A percentile compares a stretch with the other conserved stretches of the same genome.
These are phyloP conservation scores for Porites evermanni DNA, from an alignment of 92 coral and sea anemone species.

Conservation along the genomic window DNA sequence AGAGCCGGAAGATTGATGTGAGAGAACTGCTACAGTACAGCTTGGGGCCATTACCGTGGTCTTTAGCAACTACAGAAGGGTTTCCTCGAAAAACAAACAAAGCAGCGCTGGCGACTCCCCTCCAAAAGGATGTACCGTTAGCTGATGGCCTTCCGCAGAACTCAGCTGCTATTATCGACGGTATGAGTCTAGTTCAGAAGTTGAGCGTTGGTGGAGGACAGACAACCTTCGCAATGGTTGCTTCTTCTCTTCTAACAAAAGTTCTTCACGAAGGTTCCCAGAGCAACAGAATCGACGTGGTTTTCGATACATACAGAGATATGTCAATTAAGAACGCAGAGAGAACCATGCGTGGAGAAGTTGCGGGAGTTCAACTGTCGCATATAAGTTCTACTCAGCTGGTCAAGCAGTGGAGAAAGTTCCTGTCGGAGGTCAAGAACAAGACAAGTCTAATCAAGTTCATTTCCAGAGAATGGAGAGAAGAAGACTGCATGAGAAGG, in stretches of 20 bases:
- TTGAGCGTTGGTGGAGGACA: no score
- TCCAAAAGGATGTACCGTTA: conserved; percentile 22
- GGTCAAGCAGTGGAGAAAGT: conserved; percentile 18
- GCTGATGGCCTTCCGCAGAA: conserved; percentile 21
- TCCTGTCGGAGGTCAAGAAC: conserved; percentile 11
- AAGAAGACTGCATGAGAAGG: no score
- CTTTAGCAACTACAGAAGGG: conserved; percentile 58
- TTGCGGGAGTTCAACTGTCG: conserved; percentile 16
- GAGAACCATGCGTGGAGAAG: conserved; percentile 27
- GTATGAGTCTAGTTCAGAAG: no score
- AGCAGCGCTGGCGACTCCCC: conserved; percentile 14
- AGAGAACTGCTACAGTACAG: conserved; percentile 39
- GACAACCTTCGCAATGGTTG: no score
- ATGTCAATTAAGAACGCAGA: conserved; percentile 52
- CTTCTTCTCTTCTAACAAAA: no score
- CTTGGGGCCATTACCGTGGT: conserved; percentile 58
- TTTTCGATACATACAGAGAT: conserved; percentile 7
- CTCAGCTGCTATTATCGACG: background rate
- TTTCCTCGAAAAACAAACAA: conserved; percentile 33
- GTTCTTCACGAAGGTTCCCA: no score
- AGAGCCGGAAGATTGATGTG: conserved; percentile 38
- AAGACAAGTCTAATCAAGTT: conserved; percentile 29
- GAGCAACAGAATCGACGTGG: no score
- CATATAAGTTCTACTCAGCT: conserved; percentile 27
- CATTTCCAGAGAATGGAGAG: conserved; percentile 9